Percentiles rank a stretch among this genome's conserved stretches.
Conservation (phyloP, 2,113 vertebrate genomes). For the Melanerpes aurifrons region DNA sequence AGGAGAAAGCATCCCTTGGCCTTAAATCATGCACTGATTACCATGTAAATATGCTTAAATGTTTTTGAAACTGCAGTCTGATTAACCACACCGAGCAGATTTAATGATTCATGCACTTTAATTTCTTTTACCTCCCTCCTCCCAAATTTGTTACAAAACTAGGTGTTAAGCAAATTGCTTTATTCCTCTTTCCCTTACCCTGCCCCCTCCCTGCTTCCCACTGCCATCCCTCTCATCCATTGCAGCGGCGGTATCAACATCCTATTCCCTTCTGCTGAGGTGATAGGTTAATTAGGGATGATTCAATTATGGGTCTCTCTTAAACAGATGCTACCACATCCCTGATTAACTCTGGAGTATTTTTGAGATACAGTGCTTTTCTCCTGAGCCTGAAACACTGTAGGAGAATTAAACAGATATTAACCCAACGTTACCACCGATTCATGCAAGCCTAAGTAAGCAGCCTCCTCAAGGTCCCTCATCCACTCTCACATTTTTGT, state of each 20-base stretch:
- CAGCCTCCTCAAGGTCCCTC: background rate
- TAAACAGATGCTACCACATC: constrained; percentile 63
- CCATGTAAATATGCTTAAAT: background rate
- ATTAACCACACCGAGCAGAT: constrained; percentile 28
- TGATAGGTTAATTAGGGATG: constrained; percentile 47
- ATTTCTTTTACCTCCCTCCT: constrained; percentile 11
- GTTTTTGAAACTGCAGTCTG: constrained; percentile 33
- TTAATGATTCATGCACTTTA: constrained; percentile 3
- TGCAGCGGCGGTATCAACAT: constrained; percentile 43
- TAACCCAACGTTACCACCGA: background rate
- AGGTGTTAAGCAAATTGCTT: constrained; percentile 19
- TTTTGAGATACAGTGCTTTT: constrained; percentile 38
- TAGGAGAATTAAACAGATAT: constrained; percentile 45
- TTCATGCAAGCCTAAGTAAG: constrained; percentile 5
- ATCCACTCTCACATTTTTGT: background rate
- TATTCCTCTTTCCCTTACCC: background rate
- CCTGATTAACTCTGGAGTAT: constrained; percentile 51
- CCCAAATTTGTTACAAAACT: constrained; percentile 3
- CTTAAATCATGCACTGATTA: constrained; percentile 7
- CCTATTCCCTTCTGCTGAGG: constrained; percentile 28
- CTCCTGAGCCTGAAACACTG: constrained; percentile 20
- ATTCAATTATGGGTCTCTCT: constrained; percentile 46
- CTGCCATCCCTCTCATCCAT: background rate
- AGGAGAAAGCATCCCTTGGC: background rate
- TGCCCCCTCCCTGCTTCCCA: background rate